Conservation (phyloP, 2,888 invertebrate species). For the Patella depressa region DNA sequence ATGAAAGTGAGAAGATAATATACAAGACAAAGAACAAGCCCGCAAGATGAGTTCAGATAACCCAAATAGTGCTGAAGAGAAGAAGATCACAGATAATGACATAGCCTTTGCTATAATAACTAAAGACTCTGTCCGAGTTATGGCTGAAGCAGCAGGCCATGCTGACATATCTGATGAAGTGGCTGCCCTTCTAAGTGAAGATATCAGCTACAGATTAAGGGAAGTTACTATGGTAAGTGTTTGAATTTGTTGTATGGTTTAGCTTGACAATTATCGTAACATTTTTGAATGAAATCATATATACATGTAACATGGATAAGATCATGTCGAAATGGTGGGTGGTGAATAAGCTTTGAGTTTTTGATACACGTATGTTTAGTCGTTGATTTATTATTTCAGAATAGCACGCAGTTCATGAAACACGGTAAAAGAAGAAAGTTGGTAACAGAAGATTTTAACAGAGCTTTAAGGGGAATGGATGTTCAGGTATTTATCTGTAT, state of each 20-base stretch:
- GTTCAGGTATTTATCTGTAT: constrained; percentile 55
- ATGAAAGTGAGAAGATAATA: too few species aligned
- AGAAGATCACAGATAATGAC: constrained; percentile 57
- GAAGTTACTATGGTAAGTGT: constrained; percentile 65
- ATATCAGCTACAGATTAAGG: constrained; percentile 68
- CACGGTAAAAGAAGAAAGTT: constrained; percentile 67
- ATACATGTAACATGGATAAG: too few species aligned
- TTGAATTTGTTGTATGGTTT: not conserved
- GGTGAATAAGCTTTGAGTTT: too few species aligned
- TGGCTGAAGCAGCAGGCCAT: constrained; percentile 66
- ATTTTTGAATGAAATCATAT: too few species aligned
- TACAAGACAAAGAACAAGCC: too few species aligned
- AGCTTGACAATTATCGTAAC: not conserved
- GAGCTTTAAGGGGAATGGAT: constrained; percentile 65
- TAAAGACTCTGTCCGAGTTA: constrained; percentile 58
- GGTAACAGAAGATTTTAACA: constrained; percentile 68
- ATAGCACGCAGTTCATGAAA: constrained; percentile 68
- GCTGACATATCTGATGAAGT: constrained; percentile 63
- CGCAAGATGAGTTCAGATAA: constrained; percentile 12
- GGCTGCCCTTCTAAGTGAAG: constrained; percentile 65
- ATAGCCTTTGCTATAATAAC: constrained; percentile 67
- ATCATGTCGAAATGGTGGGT: too few species aligned
- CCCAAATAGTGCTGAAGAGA: constrained; percentile 29
- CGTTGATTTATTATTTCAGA: constrained; percentile 48
- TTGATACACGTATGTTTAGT: not conserved